Evolutionary conservation across 1,140 invertebrate species (phyloP), one percentile per base, ranked within the genome.

Genomic region (Hylaeus anthracinus): DNA sequence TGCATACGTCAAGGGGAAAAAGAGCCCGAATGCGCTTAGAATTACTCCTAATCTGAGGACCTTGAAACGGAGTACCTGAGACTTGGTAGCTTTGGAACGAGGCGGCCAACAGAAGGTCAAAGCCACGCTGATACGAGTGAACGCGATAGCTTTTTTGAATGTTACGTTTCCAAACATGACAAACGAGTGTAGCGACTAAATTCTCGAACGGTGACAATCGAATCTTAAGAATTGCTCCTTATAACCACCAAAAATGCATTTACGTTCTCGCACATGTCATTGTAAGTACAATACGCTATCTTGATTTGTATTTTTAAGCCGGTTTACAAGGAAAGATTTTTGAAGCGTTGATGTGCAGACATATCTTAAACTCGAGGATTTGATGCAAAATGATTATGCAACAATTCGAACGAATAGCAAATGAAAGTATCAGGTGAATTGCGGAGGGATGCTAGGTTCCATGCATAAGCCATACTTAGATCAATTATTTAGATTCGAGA

Each of bases 61-160:
- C 48, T 60, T 78, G 12, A 63, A 55, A n/a, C 51, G 15, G 3
- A 71, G 1, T 0, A 78, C 45, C 39, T 78, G 43, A 37, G 9
- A 41, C 15, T 65, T 79, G 10, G 51, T 55, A 1, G 75, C 67
- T 14, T 41, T 0, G 15, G 12, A 43, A 45, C 67, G 3, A 9
- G 58, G 43, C 39, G 80, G 80, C 74, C 74, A 81, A 9, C 65
- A 78, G 15, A 41, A 41, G 0, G 53, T 39, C 3, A 81, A 14
- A 5, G 26, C 53, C 10, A 81, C 45, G 37, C 63, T 55, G 2
- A 77, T 8, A 5, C 45, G 26, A 10, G 55, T 61, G 37, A 81
- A 78, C 6, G 12, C 15, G 1, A 81, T 72, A 1, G 45, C 15
- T 39, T 65, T 71, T 60, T 70, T 74, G 4, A 48, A 37, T 12